These are phyloP conservation scores for Eudemis profundana DNA, from an alignment of 2,888 invertebrate genomes.

Conservation along the genomic window DNA sequence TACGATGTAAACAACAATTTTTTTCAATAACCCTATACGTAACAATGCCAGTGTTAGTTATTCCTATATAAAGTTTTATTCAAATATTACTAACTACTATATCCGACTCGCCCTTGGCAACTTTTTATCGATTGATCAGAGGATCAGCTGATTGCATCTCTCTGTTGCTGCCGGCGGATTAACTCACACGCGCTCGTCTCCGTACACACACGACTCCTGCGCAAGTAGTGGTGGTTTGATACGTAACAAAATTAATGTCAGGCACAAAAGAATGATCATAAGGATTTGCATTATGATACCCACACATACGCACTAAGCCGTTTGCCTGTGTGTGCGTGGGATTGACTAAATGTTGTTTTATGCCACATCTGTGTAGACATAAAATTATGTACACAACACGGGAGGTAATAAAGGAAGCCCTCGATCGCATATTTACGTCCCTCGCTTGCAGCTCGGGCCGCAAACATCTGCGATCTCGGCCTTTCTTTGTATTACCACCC, in stretches of 20 bases:
- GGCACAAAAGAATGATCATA: slow-evolving; percentile 70
- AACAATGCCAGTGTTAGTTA: too few relatives aligned
- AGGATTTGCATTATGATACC: slow-evolving; percentile 72
- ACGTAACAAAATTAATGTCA: slow-evolving; percentile 64
- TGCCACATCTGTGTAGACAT: too few relatives aligned
- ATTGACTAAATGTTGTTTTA: slow-evolving; percentile 29
- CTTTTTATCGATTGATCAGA: slow-evolving; percentile 81
- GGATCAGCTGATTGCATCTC: slow-evolving; percentile 82
- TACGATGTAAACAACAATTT: too few relatives aligned
- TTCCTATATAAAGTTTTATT: too few relatives aligned
- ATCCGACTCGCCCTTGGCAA: slow-evolving; percentile 28
- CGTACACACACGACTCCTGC: slow-evolving; percentile 37
- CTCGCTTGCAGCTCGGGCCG: too few relatives aligned
- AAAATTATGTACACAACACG: too few relatives aligned
- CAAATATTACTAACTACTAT: neutral
- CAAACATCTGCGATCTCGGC: too few relatives aligned
- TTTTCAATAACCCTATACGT: too few relatives aligned
- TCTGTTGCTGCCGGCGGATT: slow-evolving; percentile 82
- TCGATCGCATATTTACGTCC: too few relatives aligned
- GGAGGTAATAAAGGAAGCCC: too few relatives aligned
- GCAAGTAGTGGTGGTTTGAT: slow-evolving; percentile 31
- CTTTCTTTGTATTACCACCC: too few relatives aligned
- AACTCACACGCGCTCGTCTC: slow-evolving; percentile 54
- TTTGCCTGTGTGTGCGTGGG: slow-evolving; percentile 19
- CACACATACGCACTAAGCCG: slow-evolving; percentile 53